These are phyloP conservation scores for Montipora cactus DNA, from an alignment of 64 coral and sea anemone species.

Conservation along the genomic window DNA sequence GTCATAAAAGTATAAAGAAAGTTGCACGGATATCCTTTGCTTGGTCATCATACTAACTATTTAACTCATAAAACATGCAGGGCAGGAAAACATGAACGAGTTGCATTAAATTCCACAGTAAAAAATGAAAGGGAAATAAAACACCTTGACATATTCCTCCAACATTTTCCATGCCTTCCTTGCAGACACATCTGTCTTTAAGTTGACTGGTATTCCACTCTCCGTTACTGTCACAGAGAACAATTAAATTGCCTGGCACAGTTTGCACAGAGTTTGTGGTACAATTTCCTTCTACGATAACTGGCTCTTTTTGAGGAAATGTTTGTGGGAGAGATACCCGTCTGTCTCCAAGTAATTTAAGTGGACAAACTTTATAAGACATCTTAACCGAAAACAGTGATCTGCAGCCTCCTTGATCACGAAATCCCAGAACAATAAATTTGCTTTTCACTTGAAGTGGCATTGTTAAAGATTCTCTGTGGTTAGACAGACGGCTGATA, in stretches of 20 bases:
- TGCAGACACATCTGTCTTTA: background rate
- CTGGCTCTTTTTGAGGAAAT: no score
- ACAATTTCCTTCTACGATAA: background rate
- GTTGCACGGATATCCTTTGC: no score
- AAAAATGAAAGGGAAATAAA: no score
- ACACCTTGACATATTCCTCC: slow-evolving; percentile 7
- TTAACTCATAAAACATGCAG: no score
- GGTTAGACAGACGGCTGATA: background rate
- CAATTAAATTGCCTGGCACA: background rate
- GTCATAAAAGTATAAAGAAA: no score
- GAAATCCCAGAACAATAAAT: background rate
- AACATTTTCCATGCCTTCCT: background rate
- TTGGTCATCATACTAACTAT: no score
- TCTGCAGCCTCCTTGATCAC: background rate
- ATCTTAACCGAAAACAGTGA: background rate
- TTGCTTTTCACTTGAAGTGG: background rate
- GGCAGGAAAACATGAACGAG: no score
- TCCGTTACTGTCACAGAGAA: background rate
- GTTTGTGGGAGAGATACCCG: background rate
- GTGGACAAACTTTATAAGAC: background rate
- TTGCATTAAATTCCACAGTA: no score
- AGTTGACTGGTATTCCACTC: slow-evolving; percentile 10
- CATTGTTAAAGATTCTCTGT: background rate
- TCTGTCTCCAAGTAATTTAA: background rate
- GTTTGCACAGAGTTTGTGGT: background rate